phyloP scores from a whole-genome alignment of 2,888 invertebrate species.

The Thecophora atra region DNA sequence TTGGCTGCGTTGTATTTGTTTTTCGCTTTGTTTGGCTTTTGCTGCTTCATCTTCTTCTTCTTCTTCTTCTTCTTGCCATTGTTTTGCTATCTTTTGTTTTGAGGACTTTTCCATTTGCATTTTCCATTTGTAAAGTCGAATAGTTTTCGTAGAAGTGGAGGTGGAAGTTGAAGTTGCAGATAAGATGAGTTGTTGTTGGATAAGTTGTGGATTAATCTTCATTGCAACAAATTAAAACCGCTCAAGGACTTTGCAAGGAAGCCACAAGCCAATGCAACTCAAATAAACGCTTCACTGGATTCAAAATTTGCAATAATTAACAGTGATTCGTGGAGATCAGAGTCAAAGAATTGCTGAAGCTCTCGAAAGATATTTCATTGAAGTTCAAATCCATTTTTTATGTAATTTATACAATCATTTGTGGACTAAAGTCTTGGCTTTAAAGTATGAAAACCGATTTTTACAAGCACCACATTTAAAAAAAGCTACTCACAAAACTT shows the following conservation, averaged over 20 bases:
- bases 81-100: conserved; percentile 10
- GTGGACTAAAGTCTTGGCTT: too few relatives aligned
- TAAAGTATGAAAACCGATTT: too few relatives aligned
- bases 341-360: too few relatives aligned
- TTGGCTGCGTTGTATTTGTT: conserved; percentile 13
- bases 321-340: background rate
- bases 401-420: too few relatives aligned
- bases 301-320: conserved; percentile 6
- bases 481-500: too few relatives aligned
- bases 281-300: background rate
- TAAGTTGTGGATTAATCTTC: background rate
- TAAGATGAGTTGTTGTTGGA: background rate
- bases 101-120: conserved; percentile 19
- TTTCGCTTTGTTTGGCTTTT: background rate
- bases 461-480: too few relatives aligned
- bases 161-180: background rate
- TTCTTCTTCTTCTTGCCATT: background rate
- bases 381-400: too few relatives aligned
- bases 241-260: conserved; percentile 5
- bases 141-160: too few relatives aligned
- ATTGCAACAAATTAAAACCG: background rate
- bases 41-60: background rate
- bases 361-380: too few relatives aligned
- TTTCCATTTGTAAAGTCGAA: conserved; percentile 9
- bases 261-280: background rate